phyloP scores from a whole-genome alignment of 2,113 vertebrate genomes.

The Tachysurus fulvidraco region DNA sequence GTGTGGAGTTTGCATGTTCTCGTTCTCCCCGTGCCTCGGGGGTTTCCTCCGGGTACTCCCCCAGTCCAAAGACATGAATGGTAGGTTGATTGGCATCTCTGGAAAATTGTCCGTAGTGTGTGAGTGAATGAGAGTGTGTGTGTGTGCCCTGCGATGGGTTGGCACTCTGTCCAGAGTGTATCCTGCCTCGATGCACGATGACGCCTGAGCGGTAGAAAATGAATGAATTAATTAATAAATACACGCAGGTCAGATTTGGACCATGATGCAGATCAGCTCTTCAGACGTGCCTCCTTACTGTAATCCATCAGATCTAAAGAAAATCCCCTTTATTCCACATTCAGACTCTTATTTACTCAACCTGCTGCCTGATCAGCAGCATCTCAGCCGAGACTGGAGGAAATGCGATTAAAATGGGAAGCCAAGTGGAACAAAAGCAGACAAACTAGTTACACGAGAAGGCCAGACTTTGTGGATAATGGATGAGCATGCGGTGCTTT shows the following conservation, averaged over 20 bases:
- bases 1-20: too few relatives aligned
- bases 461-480: conserved; percentile 57
- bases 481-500: conserved; percentile 54
- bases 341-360: conserved; percentile 46
- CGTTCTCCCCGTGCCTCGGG: too few relatives aligned
- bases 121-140: too few relatives aligned
- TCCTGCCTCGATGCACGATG: too few relatives aligned
- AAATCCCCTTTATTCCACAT: conserved; percentile 58
- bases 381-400: conserved; percentile 25
- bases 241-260: background rate
- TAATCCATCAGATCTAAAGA: conserved; percentile 70
- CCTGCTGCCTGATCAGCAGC: conserved; percentile 58
- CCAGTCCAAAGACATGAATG: too few relatives aligned
- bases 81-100: too few relatives aligned
- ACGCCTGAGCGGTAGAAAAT: too few relatives aligned
- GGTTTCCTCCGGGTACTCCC: too few relatives aligned
- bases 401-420: conserved; percentile 53
- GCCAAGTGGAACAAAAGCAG: conserved; percentile 45
- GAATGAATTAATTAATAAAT: too few relatives aligned
- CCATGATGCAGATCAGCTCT: conserved; percentile 31
- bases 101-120: too few relatives aligned
- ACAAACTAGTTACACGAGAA: conserved; percentile 45
- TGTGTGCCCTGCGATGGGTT: too few relatives aligned
- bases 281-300: conserved; percentile 50
- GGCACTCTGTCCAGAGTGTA: too few relatives aligned